phyloP scores from a whole-genome alignment of 1,140 invertebrate genomes.

The Euwallacea fornicatus region DNA sequence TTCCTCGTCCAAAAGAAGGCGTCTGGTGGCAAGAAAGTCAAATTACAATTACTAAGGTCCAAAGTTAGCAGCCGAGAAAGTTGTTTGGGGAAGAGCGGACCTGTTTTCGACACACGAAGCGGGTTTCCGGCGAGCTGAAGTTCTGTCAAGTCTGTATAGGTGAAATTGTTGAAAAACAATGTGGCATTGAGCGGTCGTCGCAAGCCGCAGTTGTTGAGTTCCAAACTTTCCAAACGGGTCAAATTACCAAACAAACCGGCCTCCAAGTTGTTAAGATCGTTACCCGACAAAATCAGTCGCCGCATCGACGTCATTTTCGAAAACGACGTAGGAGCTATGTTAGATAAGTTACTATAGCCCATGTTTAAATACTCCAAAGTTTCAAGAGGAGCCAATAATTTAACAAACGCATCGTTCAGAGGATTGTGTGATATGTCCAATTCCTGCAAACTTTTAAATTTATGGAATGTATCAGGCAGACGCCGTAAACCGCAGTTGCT shows the following conservation, averaged over 20 bases:
- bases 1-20: conserved; percentile 65
- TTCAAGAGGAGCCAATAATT: conserved; percentile 65
- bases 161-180: conserved; percentile 68
- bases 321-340: conserved; percentile 67
- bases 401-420: conserved; percentile 67
- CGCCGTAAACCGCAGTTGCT: conserved; percentile 66
- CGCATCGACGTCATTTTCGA: conserved; percentile 70
- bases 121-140: conserved; percentile 72
- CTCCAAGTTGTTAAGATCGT: conserved; percentile 67
- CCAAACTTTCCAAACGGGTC: conserved; percentile 65
- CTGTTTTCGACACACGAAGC: conserved; percentile 60
- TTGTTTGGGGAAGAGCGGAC: conserved; percentile 64
- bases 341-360: conserved; percentile 70
- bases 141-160: conserved; percentile 66
- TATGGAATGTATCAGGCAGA: conserved; percentile 67
- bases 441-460: conserved; percentile 66
- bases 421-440: conserved; percentile 72
- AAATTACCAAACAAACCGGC: conserved; percentile 69
- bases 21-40: conserved; percentile 62
- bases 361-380: conserved; percentile 71
- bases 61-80: conserved; percentile 64
- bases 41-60: conserved; percentile 68
- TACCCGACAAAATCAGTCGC: conserved; percentile 68
- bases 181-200: conserved; percentile 63
- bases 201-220: conserved; percentile 69